Conservation (phyloP, 2,797 vertebrate genomes). For the Lycodopsis pacificus region DNA sequence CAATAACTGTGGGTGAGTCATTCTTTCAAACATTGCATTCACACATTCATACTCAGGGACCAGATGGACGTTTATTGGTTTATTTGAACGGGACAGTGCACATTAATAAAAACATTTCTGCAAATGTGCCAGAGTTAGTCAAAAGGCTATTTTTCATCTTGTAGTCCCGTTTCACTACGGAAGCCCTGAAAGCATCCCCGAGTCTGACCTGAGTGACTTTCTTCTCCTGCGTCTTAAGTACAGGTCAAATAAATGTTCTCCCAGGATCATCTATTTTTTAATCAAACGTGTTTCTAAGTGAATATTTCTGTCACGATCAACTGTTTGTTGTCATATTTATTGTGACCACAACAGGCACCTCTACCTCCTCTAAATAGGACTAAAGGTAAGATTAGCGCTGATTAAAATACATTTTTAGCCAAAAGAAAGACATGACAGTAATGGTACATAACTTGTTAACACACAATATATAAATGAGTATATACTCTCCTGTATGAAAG, state of each 20-base stretch:
- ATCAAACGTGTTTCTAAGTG: background rate
- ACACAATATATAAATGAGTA: no score
- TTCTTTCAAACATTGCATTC: background rate
- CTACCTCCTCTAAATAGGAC: background rate
- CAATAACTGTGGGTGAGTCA: slow-evolving; percentile 91
- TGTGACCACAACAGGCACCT: background rate
- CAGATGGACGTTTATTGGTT: background rate
- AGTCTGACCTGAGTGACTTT: no score
- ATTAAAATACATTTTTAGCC: background rate
- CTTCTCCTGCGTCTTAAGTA: no score
- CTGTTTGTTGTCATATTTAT: no score
- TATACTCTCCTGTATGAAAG: no score
- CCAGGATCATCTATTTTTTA: no score
- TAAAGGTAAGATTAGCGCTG: background rate
- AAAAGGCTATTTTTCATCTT: no score
- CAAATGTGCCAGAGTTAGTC: no score
- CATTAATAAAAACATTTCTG: no score
- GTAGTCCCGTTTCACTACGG: background rate
- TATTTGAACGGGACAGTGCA: no score
- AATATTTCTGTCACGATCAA: background rate
- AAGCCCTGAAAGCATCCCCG: background rate
- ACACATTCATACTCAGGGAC: background rate
- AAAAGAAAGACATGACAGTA: background rate
- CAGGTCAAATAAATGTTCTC: no score
- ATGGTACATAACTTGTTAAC: no score